Conservation (phyloP, 2,113 vertebrate genomes). For the Arvicanthis niloticus region DNA sequence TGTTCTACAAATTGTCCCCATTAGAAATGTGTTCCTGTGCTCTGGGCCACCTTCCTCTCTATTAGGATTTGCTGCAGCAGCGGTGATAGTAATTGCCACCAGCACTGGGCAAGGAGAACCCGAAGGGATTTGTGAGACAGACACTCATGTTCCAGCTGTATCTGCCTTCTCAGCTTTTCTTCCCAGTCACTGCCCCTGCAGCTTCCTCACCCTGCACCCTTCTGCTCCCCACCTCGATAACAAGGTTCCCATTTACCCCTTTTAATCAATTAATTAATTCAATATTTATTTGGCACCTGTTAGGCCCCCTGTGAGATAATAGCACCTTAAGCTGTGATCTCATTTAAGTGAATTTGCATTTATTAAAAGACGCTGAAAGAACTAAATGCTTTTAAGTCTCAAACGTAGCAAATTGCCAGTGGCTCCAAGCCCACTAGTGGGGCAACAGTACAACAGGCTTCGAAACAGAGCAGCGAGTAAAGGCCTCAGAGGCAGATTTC, state of each 20-base stretch:
- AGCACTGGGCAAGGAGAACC: neutral
- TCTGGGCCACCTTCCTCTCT: neutral
- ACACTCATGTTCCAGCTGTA: rapidly evolving
- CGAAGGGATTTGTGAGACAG: neutral
- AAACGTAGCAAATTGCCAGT: slow-evolving; percentile 41
- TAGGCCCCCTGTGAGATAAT: slow-evolving; percentile 44
- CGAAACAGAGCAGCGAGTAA: neutral
- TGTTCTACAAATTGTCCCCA: neutral
- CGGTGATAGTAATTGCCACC: neutral
- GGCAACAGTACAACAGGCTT: neutral
- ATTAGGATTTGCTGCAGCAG: neutral
- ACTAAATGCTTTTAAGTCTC: slow-evolving; percentile 15
- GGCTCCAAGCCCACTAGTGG: neutral
- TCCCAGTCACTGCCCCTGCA: neutral
- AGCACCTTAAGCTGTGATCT: slow-evolving; percentile 69
- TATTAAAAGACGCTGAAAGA: slow-evolving; percentile 56
- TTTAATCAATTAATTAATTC: slow-evolving; percentile 72
- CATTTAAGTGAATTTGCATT: slow-evolving; percentile 67
- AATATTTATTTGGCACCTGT: slow-evolving; percentile 71
- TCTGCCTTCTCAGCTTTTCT: neutral
- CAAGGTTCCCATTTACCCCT: slow-evolving; percentile 35
- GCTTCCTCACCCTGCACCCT: neutral
- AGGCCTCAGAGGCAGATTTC: neutral
- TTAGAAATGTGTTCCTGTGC: neutral
- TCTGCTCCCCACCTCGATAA: slow-evolving; percentile 19